These are phyloP conservation scores for Camponotus fellah DNA, from an alignment of 2,888 invertebrate genomes.

Conservation along the genomic window DNA sequence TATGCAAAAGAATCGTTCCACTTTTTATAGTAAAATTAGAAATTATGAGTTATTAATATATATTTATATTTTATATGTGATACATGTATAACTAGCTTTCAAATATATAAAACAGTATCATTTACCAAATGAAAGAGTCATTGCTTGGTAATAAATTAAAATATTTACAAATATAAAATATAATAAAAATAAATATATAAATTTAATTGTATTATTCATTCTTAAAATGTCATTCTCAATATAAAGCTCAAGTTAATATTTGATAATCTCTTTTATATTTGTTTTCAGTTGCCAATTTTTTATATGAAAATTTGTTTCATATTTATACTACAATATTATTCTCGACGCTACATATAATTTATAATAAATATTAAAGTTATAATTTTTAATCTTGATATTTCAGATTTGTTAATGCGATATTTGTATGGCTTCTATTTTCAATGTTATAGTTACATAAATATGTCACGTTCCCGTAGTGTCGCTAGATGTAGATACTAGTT, in stretches of 20 bases:
- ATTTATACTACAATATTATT: neutral
- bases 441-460: constrained; percentile 3
- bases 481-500: constrained; percentile 8
- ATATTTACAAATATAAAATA: neutral
- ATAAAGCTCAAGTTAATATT: neutral
- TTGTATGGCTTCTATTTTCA: neutral
- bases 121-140: neutral
- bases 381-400: neutral
- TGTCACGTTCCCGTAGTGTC: constrained; percentile 22
- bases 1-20: neutral
- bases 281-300: neutral
- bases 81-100: neutral
- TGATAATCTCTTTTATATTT: neutral
- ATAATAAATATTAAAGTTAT: neutral
- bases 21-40: neutral
- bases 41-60: neutral
- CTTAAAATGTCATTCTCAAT: neutral
- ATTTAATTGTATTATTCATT: neutral
- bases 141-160: neutral
- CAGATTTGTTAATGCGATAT: neutral
- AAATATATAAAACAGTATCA: neutral
- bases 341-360: neutral
- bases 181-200: too few species aligned
- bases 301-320: neutral
- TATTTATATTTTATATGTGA: neutral